These are phyloP conservation scores for Apistogramma diplotaenia DNA, from an alignment of 2,113 vertebrate species.

Conservation along the genomic window DNA sequence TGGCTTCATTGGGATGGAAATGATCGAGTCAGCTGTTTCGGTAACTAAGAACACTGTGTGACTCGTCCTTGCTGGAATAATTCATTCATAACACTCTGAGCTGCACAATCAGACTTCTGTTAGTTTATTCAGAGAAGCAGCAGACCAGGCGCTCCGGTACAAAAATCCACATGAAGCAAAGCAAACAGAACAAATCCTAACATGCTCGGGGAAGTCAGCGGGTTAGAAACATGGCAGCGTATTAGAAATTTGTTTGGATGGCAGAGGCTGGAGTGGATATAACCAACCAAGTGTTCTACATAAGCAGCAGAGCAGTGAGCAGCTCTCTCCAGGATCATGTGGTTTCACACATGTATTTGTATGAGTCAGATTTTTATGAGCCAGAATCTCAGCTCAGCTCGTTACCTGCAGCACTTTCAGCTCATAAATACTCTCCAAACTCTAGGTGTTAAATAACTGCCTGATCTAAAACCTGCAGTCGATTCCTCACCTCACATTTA, in stretches of 20 bases:
- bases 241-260: background rate
- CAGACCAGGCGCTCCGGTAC: background rate
- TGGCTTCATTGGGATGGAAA: background rate
- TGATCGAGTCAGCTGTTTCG: background rate
- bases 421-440: background rate
- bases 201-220: background rate
- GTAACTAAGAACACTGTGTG: background rate
- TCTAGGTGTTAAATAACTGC: background rate
- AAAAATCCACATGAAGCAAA: background rate
- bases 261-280: background rate
- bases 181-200: slow-evolving; percentile 36
- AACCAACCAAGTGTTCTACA: background rate
- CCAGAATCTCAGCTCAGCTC: background rate
- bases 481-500: background rate
- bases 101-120: background rate
- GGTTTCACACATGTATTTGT: background rate
- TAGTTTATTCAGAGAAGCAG: slow-evolving; percentile 10
- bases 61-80: background rate
- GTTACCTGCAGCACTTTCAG: background rate
- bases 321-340: background rate
- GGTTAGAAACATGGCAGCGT: background rate
- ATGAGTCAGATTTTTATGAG: background rate
- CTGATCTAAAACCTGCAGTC: no score
- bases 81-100: background rate
- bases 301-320: background rate